Evolutionary conservation across 2,113 vertebrate species (phyloP).

Genomic region (Daubentonia madagascariensis): DNA sequence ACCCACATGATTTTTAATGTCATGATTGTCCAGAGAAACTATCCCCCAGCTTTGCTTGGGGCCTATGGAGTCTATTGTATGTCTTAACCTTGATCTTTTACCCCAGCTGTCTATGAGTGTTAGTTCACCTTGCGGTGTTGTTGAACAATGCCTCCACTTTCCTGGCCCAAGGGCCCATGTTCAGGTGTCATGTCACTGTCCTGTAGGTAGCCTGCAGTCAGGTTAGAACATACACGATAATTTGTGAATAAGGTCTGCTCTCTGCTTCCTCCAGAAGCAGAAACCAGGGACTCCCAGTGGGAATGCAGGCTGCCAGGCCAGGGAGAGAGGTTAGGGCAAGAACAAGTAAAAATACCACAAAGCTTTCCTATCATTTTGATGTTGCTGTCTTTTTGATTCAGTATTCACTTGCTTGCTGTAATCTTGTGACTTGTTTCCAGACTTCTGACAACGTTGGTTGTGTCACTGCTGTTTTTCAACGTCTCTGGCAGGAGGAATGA

Average conservation of each 20-base stretch:
- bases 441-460: not conserved
- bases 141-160: not conserved
- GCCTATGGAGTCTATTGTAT: not conserved
- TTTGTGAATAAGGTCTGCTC: not conserved
- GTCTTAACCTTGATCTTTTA: not conserved
- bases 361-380: not conserved
- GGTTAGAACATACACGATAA: not conserved
- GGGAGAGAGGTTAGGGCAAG: not conserved
- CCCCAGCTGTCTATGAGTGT: not conserved
- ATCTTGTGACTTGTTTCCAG: not conserved
- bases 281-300: not conserved
- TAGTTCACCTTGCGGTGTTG: not conserved
- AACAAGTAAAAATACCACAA: not conserved
- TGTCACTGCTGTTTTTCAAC: not conserved
- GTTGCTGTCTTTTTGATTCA: not conserved
- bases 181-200: not conserved
- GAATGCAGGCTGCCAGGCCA: not conserved
- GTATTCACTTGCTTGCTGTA: not conserved
- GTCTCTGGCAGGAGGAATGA: not conserved
- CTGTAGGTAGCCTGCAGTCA: not conserved
- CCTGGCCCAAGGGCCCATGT: not conserved
- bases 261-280: not conserved
- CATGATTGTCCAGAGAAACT: not conserved
- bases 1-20: not conserved
- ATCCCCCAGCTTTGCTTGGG: not conserved